phyloP scores from a whole-genome alignment of 2,797 vertebrate species.

The Pampus argenteus region DNA sequence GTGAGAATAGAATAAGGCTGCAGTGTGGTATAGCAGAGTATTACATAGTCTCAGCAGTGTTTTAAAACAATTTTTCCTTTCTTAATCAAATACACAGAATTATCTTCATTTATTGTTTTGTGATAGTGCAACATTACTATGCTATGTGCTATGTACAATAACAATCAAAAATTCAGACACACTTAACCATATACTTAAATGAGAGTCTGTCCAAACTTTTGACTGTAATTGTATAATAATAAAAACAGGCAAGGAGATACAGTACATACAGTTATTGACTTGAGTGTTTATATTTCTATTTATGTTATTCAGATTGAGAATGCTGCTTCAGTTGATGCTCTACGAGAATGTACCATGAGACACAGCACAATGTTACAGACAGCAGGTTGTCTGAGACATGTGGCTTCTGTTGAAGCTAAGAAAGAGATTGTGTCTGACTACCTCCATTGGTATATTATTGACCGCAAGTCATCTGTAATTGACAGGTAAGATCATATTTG shows the following conservation, averaged over 20 bases:
- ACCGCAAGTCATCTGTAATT: conserved; percentile 28
- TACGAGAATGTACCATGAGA: conserved; percentile 22
- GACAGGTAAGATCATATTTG: conserved; percentile 24
- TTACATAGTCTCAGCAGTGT: neutral
- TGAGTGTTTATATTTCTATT: neutral
- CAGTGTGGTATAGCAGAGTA: neutral
- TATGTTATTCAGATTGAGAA: conserved; percentile 33
- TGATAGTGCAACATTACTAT: neutral
- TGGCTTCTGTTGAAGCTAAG: conserved; percentile 3
- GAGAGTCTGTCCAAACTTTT: too few species aligned
- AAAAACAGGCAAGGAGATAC: neutral
- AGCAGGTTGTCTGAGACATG: conserved; percentile 20
- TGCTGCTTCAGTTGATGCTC: conserved; percentile 25
- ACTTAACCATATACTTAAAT: too few species aligned
- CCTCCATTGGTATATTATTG: conserved; percentile 24
- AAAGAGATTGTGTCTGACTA: conserved; percentile 18
- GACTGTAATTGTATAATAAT: neutral
- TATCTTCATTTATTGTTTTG: neutral
- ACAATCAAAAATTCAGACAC: too few species aligned
- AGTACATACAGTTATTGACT: neutral
- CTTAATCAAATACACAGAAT: neutral
- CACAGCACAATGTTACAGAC: conserved; percentile 34
- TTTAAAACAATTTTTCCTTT: conserved; percentile 13
- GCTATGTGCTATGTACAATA: too few species aligned
- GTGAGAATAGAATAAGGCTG: conserved; percentile 12